A percentile compares a stretch with the other conserved stretches of the same genome.
These are phyloP conservation scores for Fringilla coelebs DNA, from an alignment of 2,797 vertebrate genomes.

Conservation along the genomic window DNA sequence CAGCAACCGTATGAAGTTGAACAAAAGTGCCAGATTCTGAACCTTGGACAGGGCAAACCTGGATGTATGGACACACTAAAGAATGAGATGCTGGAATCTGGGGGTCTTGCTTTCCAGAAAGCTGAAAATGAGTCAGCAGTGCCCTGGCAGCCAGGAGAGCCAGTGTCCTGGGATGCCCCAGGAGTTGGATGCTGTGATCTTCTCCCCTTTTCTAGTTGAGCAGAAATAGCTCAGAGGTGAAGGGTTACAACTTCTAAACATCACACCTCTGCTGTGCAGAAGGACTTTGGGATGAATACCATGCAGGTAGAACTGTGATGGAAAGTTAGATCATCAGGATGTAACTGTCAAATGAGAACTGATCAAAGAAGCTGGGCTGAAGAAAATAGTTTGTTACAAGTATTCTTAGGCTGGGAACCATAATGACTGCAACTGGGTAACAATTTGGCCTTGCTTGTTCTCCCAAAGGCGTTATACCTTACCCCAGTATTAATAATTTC, in stretches of 20 bases:
- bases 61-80: neutral
- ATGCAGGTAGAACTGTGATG: neutral
- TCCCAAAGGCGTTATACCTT: neutral
- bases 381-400: neutral
- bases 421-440: neutral
- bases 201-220: neutral
- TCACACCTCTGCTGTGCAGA: neutral
- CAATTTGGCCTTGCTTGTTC: neutral
- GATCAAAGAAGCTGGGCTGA: neutral
- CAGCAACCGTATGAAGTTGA: neutral
- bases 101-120: neutral
- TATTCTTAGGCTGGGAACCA: neutral
- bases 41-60: neutral
- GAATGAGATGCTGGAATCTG: neutral
- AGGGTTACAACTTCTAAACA: neutral
- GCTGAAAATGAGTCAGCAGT: neutral
- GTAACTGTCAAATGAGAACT: neutral
- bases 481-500: neutral
- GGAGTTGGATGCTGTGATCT: neutral
- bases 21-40: neutral
- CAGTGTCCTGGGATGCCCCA: no score
- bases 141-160: neutral
- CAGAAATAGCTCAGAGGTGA: neutral
- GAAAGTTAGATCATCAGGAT: neutral
- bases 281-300: neutral